These are phyloP conservation scores for Liolophura sinensis DNA, from an alignment of 1,140 invertebrate species.

Conservation along the genomic window DNA sequence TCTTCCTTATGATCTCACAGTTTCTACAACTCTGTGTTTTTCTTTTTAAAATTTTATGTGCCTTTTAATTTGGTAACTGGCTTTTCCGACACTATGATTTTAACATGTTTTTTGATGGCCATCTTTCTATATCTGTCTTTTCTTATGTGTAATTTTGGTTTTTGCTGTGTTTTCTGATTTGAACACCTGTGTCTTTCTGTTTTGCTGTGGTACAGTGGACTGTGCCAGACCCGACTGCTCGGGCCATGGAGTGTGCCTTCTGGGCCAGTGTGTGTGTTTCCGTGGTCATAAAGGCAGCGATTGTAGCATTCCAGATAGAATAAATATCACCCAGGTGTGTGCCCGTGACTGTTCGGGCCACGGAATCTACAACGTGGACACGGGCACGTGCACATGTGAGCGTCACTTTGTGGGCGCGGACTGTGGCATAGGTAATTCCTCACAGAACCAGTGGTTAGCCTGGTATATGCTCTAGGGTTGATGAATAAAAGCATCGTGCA, in stretches of 20 bases:
- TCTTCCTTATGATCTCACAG: too few relatives aligned
- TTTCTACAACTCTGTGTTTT: too few relatives aligned
- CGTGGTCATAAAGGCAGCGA: conserved; percentile 94
- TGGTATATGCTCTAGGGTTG: not conserved
- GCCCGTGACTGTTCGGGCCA: conserved; percentile 92
- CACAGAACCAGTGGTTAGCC: not conserved
- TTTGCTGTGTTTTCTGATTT: too few relatives aligned
- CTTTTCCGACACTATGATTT: too few relatives aligned
- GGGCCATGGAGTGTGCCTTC: conserved; percentile 92
- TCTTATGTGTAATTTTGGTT: too few relatives aligned
- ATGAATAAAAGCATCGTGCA: too few relatives aligned
- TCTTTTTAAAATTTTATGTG: too few relatives aligned
- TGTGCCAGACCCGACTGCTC: conserved; percentile 79
- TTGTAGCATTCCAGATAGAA: conserved; percentile 88
- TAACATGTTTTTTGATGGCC: too few relatives aligned
- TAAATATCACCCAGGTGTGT: conserved; percentile 91
- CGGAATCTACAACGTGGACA: conserved; percentile 91
- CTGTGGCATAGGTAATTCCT: conserved; percentile 77
- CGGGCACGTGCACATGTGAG: conserved; percentile 88
- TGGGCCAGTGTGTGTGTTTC: conserved; percentile 95
- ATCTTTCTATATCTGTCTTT: too few relatives aligned
- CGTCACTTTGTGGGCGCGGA: conserved; percentile 91
- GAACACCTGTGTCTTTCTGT: conserved; percentile 7
- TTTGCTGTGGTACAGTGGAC: conserved; percentile 40
- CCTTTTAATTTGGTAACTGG: too few relatives aligned